phyloP scores from a whole-genome alignment of 1,140 invertebrate genomes.

The Chelonus insularis region DNA sequence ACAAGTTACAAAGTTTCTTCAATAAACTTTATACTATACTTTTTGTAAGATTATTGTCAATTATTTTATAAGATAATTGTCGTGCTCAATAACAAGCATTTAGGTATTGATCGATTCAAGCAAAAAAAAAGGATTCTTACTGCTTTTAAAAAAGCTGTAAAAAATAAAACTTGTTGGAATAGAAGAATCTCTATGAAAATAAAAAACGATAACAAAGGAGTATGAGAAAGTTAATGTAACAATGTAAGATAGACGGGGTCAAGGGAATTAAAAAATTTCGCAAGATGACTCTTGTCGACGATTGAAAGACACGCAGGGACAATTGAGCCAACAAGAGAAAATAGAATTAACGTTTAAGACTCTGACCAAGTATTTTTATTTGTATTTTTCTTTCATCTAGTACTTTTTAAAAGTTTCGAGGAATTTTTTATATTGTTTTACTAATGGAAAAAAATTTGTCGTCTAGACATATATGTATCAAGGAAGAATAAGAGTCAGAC shows the following conservation, averaged over 20 bases:
- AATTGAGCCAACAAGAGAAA: constrained; percentile 1
- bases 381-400: background rate
- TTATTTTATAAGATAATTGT: too few species aligned
- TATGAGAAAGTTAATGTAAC: background rate
- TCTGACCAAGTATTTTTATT: background rate
- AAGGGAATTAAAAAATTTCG: constrained; percentile 13
- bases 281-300: constrained; percentile 3
- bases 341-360: background rate
- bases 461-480: constrained; percentile 1
- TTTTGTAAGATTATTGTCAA: too few species aligned
- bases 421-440: background rate
- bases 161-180: too few species aligned
- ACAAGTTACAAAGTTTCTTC: too few species aligned
- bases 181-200: too few species aligned
- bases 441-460: constrained; percentile 3
- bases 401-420: background rate
- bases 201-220: background rate
- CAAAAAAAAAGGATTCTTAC: too few species aligned
- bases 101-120: too few species aligned
- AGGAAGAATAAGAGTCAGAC: background rate
- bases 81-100: too few species aligned
- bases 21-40: too few species aligned
- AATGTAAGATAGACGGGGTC: constrained; percentile 8
- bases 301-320: background rate
- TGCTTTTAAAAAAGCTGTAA: too few species aligned